Base-by-base conservation (phyloP, 2,113 vertebrate species). In the Salvelinus namaycush region DNA sequence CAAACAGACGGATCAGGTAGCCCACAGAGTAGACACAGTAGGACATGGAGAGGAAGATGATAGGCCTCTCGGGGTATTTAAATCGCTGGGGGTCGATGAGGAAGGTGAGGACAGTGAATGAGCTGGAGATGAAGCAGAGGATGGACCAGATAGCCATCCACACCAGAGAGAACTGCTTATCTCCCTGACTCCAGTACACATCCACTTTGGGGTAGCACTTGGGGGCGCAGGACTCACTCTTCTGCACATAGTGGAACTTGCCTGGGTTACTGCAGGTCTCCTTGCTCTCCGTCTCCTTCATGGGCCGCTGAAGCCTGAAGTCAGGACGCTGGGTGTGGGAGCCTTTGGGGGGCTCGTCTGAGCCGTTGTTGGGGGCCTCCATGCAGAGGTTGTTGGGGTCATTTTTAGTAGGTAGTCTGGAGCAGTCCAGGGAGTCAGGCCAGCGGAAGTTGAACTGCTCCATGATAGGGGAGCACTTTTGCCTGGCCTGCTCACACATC, bases 41-140 rank as follows among this genome's bases (percentile, higher is more conserved):
- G 88, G 97, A 99, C 97, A 99, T 97, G 1, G 98, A 98, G 0
- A 99, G 95, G 91, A 99, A 99, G 91, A 99, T 97, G 84, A 99
- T 99, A 74, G 98, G 98, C 82, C 97, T 94, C 93, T 99, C 97
- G 0, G 98, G 98, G 92, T 99, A 99, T 83, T 95, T 94, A 93
- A 99, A 99, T 22, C 98, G 95, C 81, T 95, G 95, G 0, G 97
- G 97, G 83, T 99, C 97, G 0, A 98, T 93, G 75, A 99, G 95
- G 78, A 99, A 99, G 26, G 98, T 99, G 79, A 99, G 95, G 9
- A 99, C 97, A 0, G 98, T 99, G 90, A 99, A 99, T 84, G 97
- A 94, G 14, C 97, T 99, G 84, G 97, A 99, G 89, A 96, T 92
- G 79, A 98, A 99, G 92, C 98, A 99, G 48, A 99, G 93, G 29